Conservation (phyloP, 2,888 invertebrate genomes). For the Diadegma fenestrale region DNA sequence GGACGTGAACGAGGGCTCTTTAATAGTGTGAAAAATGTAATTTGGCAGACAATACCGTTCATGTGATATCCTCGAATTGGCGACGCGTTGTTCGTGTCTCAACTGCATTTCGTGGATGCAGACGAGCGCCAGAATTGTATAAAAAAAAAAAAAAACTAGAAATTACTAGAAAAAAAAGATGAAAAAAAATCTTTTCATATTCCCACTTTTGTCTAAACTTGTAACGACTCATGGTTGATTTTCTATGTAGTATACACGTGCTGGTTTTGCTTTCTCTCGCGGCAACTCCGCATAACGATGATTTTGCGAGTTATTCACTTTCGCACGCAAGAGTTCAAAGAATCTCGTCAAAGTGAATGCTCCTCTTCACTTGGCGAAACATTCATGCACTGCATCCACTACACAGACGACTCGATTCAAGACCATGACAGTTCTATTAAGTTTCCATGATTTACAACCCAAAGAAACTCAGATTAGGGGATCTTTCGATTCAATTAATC, state of each 20-base stretch:
- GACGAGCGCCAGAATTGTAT: background rate
- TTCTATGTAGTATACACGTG: conserved; percentile 7
- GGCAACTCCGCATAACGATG: conserved; percentile 30
- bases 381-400: conserved; percentile 11
- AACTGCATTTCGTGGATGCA: conserved; percentile 9
- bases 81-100: conserved; percentile 17
- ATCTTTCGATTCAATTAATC: background rate
- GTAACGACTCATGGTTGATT: conserved; percentile 39
- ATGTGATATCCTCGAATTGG: conserved; percentile 10
- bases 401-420: conserved; percentile 24
- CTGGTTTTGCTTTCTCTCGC: conserved; percentile 44
- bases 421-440: conserved; percentile 8
- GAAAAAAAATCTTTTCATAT: background rate
- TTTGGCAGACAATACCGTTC: conserved; percentile 37
- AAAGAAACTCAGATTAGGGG: conserved; percentile 38
- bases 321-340: conserved; percentile 21
- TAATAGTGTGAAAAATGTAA: conserved; percentile 30
- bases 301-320: conserved; percentile 48
- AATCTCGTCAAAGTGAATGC: conserved; percentile 25
- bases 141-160: background rate
- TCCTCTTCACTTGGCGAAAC: conserved; percentile 21
- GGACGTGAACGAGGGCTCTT: conserved; percentile 1
- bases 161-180: background rate
- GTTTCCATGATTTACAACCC: conserved; percentile 30
- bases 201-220: conserved; percentile 23